A percentile compares a stretch with the other conserved stretches of the same genome.
phyloP scores from a whole-genome alignment of 1,140 invertebrate genomes.

The Sarcophaga bullata region DNA sequence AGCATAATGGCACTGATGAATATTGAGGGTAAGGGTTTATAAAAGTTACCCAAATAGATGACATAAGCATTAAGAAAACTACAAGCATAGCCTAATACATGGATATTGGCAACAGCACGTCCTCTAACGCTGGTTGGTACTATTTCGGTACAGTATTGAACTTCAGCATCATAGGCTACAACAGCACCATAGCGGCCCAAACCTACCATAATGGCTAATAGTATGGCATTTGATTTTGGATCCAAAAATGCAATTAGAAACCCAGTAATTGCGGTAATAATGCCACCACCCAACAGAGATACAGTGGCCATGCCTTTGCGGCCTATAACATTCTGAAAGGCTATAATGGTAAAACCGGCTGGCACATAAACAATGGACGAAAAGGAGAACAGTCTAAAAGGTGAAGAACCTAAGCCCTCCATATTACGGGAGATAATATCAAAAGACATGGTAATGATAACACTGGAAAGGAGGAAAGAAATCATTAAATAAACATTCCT shows the following conservation, averaged over 20 bases:
- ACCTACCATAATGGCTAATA: slow-evolving; percentile 63
- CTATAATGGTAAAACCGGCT: slow-evolving; percentile 68
- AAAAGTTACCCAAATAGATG: slow-evolving; percentile 65
- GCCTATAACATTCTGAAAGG: slow-evolving; percentile 70
- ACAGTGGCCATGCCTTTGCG: slow-evolving; percentile 70
- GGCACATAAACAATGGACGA: slow-evolving; percentile 69
- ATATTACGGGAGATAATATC: slow-evolving; percentile 73
- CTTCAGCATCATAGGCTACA: slow-evolving; percentile 72
- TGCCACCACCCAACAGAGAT: slow-evolving; percentile 67
- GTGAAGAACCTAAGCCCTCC: slow-evolving; percentile 69
- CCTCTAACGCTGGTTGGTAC: slow-evolving; percentile 74
- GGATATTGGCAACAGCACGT: slow-evolving; percentile 69
- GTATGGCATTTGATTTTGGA: slow-evolving; percentile 47
- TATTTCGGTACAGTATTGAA: slow-evolving; percentile 74
- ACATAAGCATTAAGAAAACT: slow-evolving; percentile 61
- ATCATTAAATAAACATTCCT: not conserved
- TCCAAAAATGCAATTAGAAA: slow-evolving; percentile 57
- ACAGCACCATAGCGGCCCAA: slow-evolving; percentile 72
- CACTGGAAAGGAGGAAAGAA: slow-evolving; percentile 52
- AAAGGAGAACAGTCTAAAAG: slow-evolving; percentile 69
- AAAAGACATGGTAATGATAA: slow-evolving; percentile 72
- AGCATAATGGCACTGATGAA: slow-evolving; percentile 69
- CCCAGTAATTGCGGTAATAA: slow-evolving; percentile 66
- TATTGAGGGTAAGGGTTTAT: slow-evolving; percentile 68
- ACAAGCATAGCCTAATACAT: slow-evolving; percentile 69